Conservation (phyloP, 2,888 invertebrate genomes). For the Eudiplozoon nipponicum region DNA sequence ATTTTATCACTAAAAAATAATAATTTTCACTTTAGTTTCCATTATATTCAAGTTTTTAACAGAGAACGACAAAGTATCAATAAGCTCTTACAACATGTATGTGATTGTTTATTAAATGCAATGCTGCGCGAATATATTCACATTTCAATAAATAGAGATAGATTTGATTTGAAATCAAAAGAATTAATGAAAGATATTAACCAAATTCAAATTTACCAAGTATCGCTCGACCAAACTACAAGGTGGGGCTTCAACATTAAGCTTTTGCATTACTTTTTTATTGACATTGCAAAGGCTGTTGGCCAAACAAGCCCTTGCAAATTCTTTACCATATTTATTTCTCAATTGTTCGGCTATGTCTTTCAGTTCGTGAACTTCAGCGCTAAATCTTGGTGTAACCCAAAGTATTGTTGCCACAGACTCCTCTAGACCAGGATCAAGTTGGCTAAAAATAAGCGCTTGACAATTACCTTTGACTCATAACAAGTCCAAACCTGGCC, state of each 20-base stretch:
- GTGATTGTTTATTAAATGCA: too few species aligned
- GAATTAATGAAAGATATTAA: too few species aligned
- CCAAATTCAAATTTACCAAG: slow-evolving; percentile 15
- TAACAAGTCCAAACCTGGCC: slow-evolving; percentile 72
- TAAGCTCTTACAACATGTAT: too few species aligned
- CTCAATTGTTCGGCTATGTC: slow-evolving; percentile 55
- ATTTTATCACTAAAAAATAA: too few species aligned
- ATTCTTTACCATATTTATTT: slow-evolving; percentile 37
- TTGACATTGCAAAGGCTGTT: slow-evolving; percentile 47
- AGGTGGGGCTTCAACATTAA: slow-evolving; percentile 64
- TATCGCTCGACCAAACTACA: slow-evolving; percentile 58
- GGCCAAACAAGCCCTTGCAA: slow-evolving; percentile 37
- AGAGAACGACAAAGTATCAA: too few species aligned
- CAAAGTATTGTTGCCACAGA: slow-evolving; percentile 65
- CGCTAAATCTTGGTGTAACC: slow-evolving; percentile 53
- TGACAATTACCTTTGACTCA: slow-evolving; percentile 25
- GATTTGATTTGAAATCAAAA: too few species aligned
- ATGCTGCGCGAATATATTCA: too few species aligned
- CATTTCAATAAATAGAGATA: too few species aligned
- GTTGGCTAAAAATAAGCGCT: slow-evolving; percentile 28
- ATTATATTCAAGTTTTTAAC: too few species aligned
- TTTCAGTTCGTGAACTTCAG: slow-evolving; percentile 26
- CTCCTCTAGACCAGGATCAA: slow-evolving; percentile 68
- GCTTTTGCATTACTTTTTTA: slow-evolving; percentile 57
- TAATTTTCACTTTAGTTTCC: too few species aligned